Evolutionary conservation across 1,140 invertebrate species (phyloP), one percentile per base, ranked within the genome.

Genomic region (Colletes gigas): DNA sequence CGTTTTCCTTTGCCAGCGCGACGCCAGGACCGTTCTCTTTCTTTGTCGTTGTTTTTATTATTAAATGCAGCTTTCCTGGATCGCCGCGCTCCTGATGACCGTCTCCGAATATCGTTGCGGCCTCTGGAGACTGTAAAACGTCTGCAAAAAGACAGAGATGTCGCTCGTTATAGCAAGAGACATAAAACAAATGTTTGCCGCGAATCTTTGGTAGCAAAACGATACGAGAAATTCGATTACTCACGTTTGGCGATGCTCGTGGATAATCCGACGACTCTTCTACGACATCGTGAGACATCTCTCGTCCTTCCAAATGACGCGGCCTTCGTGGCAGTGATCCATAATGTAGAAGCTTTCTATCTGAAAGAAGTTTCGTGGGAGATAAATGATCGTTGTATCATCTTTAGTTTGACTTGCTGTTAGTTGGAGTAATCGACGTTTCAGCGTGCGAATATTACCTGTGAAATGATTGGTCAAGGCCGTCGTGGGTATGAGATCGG

Each of bases 401-500:
- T 81, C 72, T 30, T 30, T 2, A 2, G 44, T 47, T 47, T 47
- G 3, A 47, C 44, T 65, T 0, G n/a, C 30, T 30, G 30, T 41
- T 15, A 4, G 6, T 17, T 4, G 60, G 19, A 41, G 19, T 19
- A 4, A 17, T 12, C 9, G 30, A 30, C 30, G 30, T 30, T 30
- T 2, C 30, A 30, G 30, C 30, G 30, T 30, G 30, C 1, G 4
- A 19, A 59, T 9, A 30, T 71, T 91, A 90, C 89, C 91, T 80
- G 88, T 88, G 59, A 86, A 86, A 88, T 93, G 92, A 89, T 93
- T 93, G 78, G 90, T 89, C 81, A 93, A 83, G 66, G 74, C 91
- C 19, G 92, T 91, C 19, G 92, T 93, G 3, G 93, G 93, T 88
- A 93, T 93, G 62, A 93, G 90, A 88, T 93, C 93, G 30, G 93